Base-by-base conservation (phyloP, 1,140 invertebrate species). In the Drosophila pallidifrons region DNA sequence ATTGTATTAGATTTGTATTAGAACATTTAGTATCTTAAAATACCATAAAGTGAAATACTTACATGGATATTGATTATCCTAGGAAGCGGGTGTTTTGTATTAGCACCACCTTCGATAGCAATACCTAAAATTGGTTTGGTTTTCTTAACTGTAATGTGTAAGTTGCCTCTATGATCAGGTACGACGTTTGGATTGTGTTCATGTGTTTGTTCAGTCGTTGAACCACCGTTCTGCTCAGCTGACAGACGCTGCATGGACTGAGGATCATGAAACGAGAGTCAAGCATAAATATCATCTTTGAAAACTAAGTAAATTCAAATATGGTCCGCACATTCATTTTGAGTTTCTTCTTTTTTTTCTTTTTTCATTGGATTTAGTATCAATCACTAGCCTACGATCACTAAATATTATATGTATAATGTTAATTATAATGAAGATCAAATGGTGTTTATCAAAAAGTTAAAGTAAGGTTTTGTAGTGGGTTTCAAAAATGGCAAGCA, bases 41-140 rank as follows among this genome's bases (percentile, higher is more conserved):
- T 28, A 63, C 46, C 0, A 5, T 13, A 47, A 5, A 35, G 8
- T 11, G 20, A 3, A 13, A 1, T 49, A 81, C 85, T 95, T 93
- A 99, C 98, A 93, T 99, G 98, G 92, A 99, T 98, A 93, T 98
- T 98, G 83, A 99, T 98, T 90, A 99, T 98, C 91, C 97, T 95
- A 30, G 98, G 98, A 77, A 99, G 94, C 51, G 97, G 96, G 93
- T 99, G 98, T 91, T 97, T 96, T 49, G 98, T 99, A 93, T 99
- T 98, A 74, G 96, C 96, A 55, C 98, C 98, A 68, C 98, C 98
- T 94, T 99, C 98, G 82, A 99, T 99, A 55, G 98, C 98, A 81
- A 99, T 98, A 70, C 98, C 98, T 76, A 99, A 95, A 86, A 98
- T 97, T 46, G 98, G 97, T 93, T 98, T 98, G 15, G 96, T 97